These are phyloP conservation scores for Coelinius sp. DNA, from an alignment of 2,888 invertebrate species.

Conservation along the genomic window DNA sequence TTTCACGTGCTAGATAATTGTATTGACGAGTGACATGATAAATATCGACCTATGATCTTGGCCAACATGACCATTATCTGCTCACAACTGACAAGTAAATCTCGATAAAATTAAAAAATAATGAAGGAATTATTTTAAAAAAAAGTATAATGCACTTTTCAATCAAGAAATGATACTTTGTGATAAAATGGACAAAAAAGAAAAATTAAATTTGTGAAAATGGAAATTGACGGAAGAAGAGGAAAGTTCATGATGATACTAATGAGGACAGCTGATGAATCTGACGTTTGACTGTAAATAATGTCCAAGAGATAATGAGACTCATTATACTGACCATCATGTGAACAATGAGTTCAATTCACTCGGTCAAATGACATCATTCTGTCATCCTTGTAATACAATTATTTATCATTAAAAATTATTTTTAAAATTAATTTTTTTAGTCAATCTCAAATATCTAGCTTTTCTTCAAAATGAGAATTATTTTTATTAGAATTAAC, in stretches of 20 bases:
- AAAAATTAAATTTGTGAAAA: neutral
- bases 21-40: neutral
- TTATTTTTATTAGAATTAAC: no score
- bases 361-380: neutral
- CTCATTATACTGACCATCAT: neutral
- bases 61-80: neutral
- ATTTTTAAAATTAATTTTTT: no score
- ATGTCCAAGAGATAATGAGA: neutral
- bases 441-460: no score
- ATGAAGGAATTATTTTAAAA: neutral
- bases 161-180: neutral
- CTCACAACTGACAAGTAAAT: neutral
- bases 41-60: slow-evolving; percentile 24
- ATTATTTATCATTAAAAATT: no score
- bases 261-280: slow-evolving; percentile 8
- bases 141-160: neutral
- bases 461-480: no score
- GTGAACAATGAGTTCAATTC: neutral
- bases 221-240: neutral
- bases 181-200: no score
- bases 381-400: neutral
- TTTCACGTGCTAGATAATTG: neutral
- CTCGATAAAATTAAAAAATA: neutral
- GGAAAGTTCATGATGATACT: neutral
- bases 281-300: neutral